Conservation (phyloP, 2,888 invertebrate genomes). For the Eucriotettix oculatus region DNA sequence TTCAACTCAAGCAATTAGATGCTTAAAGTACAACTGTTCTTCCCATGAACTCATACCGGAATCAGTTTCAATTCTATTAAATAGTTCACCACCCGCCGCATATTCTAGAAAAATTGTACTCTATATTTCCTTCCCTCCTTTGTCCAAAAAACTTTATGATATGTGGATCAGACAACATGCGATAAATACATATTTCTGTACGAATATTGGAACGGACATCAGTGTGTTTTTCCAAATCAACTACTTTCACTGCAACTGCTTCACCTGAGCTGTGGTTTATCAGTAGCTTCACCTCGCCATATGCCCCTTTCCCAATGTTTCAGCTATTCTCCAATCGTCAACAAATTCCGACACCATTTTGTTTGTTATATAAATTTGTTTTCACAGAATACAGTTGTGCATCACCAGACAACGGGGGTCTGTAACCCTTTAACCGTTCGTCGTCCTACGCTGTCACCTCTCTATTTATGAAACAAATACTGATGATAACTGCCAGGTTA, state of each 20-base stretch:
- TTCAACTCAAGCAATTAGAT: slow-evolving; percentile 68
- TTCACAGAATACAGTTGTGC: no score
- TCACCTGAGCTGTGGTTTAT: slow-evolving; percentile 68
- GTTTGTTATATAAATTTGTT: no score
- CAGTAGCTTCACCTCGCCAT: slow-evolving; percentile 87
- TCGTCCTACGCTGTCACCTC: no score
- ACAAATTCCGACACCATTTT: slow-evolving; percentile 43
- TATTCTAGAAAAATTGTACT: slow-evolving; percentile 94
- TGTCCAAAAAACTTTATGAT: slow-evolving; percentile 80
- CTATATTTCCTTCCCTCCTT: slow-evolving; percentile 53
- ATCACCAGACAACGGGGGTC: no score
- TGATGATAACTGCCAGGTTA: not conserved
- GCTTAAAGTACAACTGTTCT: slow-evolving; percentile 77
- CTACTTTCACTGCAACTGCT: slow-evolving; percentile 84
- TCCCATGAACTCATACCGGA: slow-evolving; percentile 63
- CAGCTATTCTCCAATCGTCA: slow-evolving; percentile 82
- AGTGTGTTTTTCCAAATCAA: slow-evolving; percentile 52
- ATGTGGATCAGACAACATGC: slow-evolving; percentile 66
- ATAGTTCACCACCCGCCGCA: slow-evolving; percentile 91
- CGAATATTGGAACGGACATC: slow-evolving; percentile 50
- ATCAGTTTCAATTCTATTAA: slow-evolving; percentile 95
- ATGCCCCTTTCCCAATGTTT: slow-evolving; percentile 87
- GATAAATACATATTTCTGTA: slow-evolving; percentile 82
- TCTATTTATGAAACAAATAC: not conserved
- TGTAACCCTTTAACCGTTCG: no score